Evolutionary conservation across 2,888 invertebrate genomes (phyloP), one percentile per base, ranked within the genome.

Genomic region (Sturmia bella): DNA sequence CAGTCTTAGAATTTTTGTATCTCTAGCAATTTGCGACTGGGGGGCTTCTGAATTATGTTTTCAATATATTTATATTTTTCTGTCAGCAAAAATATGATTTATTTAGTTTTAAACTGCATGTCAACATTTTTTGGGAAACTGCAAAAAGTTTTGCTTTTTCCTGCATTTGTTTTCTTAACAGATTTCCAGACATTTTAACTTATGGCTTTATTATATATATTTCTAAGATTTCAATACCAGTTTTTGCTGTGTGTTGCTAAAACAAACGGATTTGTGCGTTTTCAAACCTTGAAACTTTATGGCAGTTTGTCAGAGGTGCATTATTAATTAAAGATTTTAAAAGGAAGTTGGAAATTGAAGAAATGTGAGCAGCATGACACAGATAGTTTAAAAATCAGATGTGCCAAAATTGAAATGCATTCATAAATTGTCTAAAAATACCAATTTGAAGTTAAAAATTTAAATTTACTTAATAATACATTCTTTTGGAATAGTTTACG

Each of bases 121-220:
- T 32, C 17, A 56, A 7, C 52, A 69, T 19, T 63, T 63, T 37
- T 45, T 7, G 17, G 24, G 11, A 45, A 74, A 24, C 21, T 56
- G 17, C 12, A n/a, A 56, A 32, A 74, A 74, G 48, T 66, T 74
- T 64, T 45, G 6, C 0, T 37, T 48, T 45, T 12, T 66, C 57
- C 57, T 27, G 27, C 70, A 64, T 50, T 63, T 43, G 37, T 76
- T 69, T 69, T 54, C 45, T 54, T 57, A 73, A 52, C 72, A 61
- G 37, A 54, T 61, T 52, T 68, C 59, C 72, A 19, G 56, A 74
- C 74, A 75, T 64, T 70, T 74, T 80, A 64, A 75, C 80, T 75
- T 75, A 64, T 70, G 32, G 50, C 50, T 64, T 80, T 70, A 69
- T 61, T 59, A 59, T 64, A 21, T 74, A n/a, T n/a, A n/a, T n/a